A percentile compares a stretch with the other conserved stretches of the same genome.
phyloP scores from a whole-genome alignment of 2,113 vertebrate species.

The Urocitellus parryii region DNA sequence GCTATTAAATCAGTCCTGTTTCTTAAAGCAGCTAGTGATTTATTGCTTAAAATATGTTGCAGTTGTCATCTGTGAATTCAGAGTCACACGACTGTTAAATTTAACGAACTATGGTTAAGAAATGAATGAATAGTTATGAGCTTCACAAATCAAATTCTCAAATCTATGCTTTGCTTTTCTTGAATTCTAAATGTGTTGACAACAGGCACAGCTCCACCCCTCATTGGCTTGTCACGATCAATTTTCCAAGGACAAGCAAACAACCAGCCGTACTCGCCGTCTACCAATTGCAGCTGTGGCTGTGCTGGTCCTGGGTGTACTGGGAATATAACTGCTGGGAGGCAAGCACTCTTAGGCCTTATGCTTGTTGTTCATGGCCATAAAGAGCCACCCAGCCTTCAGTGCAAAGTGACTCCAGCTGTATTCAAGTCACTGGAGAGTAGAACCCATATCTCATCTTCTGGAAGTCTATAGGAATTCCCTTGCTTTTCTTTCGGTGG shows the following conservation, averaged over 20 bases:
- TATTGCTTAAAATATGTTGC: slow-evolving; percentile 78
- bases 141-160: slow-evolving; percentile 75
- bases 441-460: slow-evolving; percentile 31
- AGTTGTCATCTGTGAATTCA: slow-evolving; percentile 73
- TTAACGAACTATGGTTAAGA: slow-evolving; percentile 76
- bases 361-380: not conserved
- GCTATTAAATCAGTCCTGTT: slow-evolving; percentile 81
- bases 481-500: not conserved
- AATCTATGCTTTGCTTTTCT: slow-evolving; percentile 64
- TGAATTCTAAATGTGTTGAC: slow-evolving; percentile 74
- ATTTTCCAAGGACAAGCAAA: slow-evolving; percentile 78
- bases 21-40: slow-evolving; percentile 85
- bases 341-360: not conserved
- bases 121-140: slow-evolving; percentile 77
- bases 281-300: slow-evolving; percentile 48
- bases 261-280: not conserved
- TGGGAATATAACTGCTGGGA: not conserved
- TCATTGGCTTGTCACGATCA: slow-evolving; percentile 70
- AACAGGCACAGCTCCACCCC: slow-evolving; percentile 64
- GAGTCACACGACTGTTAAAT: slow-evolving; percentile 82
- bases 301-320: not conserved
- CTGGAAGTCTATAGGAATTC: not conserved
- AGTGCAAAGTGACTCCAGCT: not conserved
- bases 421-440: slow-evolving; percentile 36
- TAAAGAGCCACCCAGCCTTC: not conserved